Conservation (phyloP, 2,797 vertebrate species). For the Bradypodion ventrale region DNA sequence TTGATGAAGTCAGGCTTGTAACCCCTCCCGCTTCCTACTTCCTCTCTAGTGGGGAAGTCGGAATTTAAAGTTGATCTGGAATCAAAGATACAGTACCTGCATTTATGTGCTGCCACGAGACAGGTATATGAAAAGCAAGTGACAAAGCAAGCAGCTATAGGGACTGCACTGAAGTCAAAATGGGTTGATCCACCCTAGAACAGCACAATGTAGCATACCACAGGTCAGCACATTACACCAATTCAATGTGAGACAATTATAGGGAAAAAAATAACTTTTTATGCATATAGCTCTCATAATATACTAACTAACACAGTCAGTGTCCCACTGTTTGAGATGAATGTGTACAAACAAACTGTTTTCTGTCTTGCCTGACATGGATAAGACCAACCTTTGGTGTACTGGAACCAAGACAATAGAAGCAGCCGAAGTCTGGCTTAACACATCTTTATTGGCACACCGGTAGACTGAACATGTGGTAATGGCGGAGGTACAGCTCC, state of each 20-base stretch:
- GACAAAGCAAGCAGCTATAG: neutral
- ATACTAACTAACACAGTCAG: too few species aligned
- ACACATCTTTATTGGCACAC: too few species aligned
- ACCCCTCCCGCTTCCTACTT: constrained; percentile 8
- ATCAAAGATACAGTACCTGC: constrained; percentile 4
- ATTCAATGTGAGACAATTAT: too few species aligned
- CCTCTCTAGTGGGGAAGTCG: neutral
- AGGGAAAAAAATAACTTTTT: too few species aligned
- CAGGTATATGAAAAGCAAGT: neutral
- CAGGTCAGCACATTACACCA: too few species aligned
- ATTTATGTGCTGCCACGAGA: constrained; percentile 10
- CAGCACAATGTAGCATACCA: neutral
- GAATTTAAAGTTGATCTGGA: constrained; percentile 1
- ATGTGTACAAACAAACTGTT: neutral
- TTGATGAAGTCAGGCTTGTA: neutral
- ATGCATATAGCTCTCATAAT: too few species aligned
- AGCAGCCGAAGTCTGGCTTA: too few species aligned
- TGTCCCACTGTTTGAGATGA: too few species aligned
- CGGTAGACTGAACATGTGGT: too few species aligned
- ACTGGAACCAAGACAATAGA: too few species aligned
- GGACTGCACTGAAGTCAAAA: constrained; percentile 1
- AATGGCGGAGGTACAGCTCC: too few species aligned
- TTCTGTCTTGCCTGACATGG: neutral
- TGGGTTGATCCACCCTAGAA: neutral
- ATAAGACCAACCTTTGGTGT: neutral